Base-by-base conservation (phyloP, 2,797 vertebrate genomes). In the Karalla daura region DNA sequence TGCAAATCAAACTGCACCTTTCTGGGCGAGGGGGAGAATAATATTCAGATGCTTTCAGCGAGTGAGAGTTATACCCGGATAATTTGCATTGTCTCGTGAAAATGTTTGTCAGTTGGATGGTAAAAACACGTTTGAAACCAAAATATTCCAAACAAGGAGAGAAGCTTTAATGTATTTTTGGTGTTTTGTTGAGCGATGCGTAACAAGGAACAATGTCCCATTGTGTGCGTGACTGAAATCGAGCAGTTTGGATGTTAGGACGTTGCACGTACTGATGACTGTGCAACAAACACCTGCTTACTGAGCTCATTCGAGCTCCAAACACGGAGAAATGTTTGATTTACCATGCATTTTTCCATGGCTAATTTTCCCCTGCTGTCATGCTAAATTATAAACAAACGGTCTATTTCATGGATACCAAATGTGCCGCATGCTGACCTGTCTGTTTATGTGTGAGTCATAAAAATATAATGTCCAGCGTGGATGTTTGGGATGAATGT, bases 401-500 rank as follows among this genome's bases (percentile, higher is more conserved):
- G 28, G 30, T 5, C 12, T 23, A 45, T 73, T 78, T 61, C 23
- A 74, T 43, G 66, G 58, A 70, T 36, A 52, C 36, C 44, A 58
- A 66, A 61, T 30, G 20, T n/a, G 2, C 14, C 17, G 30, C 44
- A 55, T 13, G 15, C 24, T 15, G 43, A 70, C 41, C 44, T 65
- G 27, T 27, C 50, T 79, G 80, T 76, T 87, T 81, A 66, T 50
- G 56, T 15, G 59, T 52, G 60, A 80, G 32, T 80, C 70, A 66
- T 40, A 55, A 47, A 63, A 67, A 58, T 17, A 52, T 51, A 68
- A 44, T 62, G 23, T 47, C 37, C 41, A 30, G 44, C 30, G 46
- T 24, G 39, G 61, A 39, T 71, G 49, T 78, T 78, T 69, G 47
- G 51, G n/a, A 59, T 49, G 64, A 66, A 63, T 67, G 50, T 79